Percentiles rank a stretch among this genome's conserved stretches.
Conservation (phyloP, 2,888 invertebrate species). For the Noctua comes region DNA sequence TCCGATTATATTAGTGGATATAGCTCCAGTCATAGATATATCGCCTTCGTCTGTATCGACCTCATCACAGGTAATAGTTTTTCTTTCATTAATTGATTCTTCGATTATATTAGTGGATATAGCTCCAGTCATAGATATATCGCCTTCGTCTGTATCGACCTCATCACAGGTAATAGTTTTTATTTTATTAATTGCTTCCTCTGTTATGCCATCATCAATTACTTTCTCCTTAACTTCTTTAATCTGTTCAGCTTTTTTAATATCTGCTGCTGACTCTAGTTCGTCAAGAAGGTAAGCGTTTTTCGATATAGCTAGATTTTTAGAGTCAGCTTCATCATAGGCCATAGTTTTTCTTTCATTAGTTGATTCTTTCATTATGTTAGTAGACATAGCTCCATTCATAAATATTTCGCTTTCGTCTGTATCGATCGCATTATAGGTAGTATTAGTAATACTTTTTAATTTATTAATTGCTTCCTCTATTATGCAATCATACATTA, state of each 20-base stretch:
- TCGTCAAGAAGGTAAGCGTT: neutral
- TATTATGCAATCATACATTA: conserved; percentile 5
- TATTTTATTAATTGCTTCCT: conserved; percentile 5
- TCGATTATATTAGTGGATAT: conserved; percentile 26
- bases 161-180: conserved; percentile 33
- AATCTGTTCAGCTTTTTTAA: neutral
- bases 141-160: conserved; percentile 26
- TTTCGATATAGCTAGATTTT: too few species aligned
- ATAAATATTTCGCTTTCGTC: conserved; percentile 42
- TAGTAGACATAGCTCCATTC: conserved; percentile 61
- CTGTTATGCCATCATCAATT: conserved; percentile 8
- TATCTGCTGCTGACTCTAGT: conserved; percentile 13
- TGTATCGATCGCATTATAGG: conserved; percentile 26
- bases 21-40: conserved; percentile 60
- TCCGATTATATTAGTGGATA: conserved; percentile 24
- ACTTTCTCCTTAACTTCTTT: conserved; percentile 8
- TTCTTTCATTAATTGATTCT: too few species aligned
- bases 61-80: neutral
- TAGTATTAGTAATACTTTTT: conserved; percentile 32
- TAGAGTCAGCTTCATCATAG: too few species aligned
- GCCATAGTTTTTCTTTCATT: too few species aligned
- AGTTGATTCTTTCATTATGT: too few species aligned
- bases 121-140: conserved; percentile 63
- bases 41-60: conserved; percentile 29
- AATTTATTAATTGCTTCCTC: conserved; percentile 8